phyloP scores from a whole-genome alignment of 2,888 invertebrate genomes.

The Cyclophora punctaria region DNA sequence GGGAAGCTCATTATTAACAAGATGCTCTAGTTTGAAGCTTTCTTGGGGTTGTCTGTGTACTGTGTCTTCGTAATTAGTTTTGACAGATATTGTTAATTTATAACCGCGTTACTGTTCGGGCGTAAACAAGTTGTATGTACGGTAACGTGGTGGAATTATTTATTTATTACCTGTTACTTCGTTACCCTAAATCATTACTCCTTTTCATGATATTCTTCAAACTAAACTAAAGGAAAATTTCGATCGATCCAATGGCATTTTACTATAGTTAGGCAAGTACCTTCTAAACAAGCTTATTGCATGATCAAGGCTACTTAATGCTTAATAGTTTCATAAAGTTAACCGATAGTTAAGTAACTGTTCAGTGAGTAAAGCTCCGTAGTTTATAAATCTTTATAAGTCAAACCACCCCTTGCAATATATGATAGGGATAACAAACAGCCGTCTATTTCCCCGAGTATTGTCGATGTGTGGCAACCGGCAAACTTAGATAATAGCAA shows the following conservation, averaged over 20 bases:
- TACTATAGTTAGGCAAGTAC: not conserved
- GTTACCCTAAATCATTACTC: too few species aligned
- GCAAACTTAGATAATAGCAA: constrained; percentile 28
- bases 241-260: too few species aligned
- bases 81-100: too few species aligned
- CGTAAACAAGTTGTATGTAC: too few species aligned
- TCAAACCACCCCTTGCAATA: not conserved
- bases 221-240: too few species aligned
- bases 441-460: not conserved
- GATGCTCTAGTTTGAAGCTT: not conserved
- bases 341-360: not conserved
- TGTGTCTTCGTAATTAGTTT: not conserved
- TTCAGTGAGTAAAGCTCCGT: constrained; percentile 1
- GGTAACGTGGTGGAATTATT: too few species aligned
- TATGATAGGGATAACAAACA: constrained; percentile 16
- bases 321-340: not conserved
- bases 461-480: constrained; percentile 15
- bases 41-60: not conserved
- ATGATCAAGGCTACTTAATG: not conserved
- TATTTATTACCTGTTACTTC: too few species aligned
- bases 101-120: too few species aligned
- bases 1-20: constrained; percentile 11
- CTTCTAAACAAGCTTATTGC: not conserved
- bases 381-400: not conserved
- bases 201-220: too few species aligned